phyloP scores from a whole-genome alignment of 2,888 invertebrate genomes.

The Anodontia alba region DNA sequence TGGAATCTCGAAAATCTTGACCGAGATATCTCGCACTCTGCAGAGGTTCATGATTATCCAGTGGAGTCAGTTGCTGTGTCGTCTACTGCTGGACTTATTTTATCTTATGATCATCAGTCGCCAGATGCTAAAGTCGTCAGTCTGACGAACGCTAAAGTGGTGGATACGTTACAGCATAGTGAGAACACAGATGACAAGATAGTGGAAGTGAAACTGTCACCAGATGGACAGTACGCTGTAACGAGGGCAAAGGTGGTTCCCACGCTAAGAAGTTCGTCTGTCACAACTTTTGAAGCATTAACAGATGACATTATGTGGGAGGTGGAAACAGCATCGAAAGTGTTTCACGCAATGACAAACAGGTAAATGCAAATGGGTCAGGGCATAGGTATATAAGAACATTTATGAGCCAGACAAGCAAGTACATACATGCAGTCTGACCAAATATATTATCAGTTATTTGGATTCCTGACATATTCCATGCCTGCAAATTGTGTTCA shows the following conservation, averaged over 20 bases:
- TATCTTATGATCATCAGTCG: slow-evolving; percentile 66
- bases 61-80: slow-evolving; percentile 65
- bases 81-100: slow-evolving; percentile 50
- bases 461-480: no score
- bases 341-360: slow-evolving; percentile 60
- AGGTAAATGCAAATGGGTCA: slow-evolving; percentile 36
- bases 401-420: no score
- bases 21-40: slow-evolving; percentile 72
- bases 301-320: slow-evolving; percentile 78
- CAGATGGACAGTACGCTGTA: slow-evolving; percentile 68
- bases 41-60: slow-evolving; percentile 69
- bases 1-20: slow-evolving; percentile 81
- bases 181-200: slow-evolving; percentile 61
- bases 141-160: slow-evolving; percentile 64
- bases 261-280: slow-evolving; percentile 30
- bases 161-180: slow-evolving; percentile 71
- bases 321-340: slow-evolving; percentile 62
- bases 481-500: no score
- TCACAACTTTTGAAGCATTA: slow-evolving; percentile 57
- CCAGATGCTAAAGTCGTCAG: slow-evolving; percentile 78
- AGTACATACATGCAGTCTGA: no score
- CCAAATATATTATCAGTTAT: no score
- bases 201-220: slow-evolving; percentile 67
- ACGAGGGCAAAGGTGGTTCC: slow-evolving; percentile 60
- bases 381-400: slow-evolving; percentile 19